A percentile compares a stretch with the other conserved stretches of the same genome.
Conservation (phyloP, 64 coral and sea anemone genomes). For the Actinia tenebrosa region DNA sequence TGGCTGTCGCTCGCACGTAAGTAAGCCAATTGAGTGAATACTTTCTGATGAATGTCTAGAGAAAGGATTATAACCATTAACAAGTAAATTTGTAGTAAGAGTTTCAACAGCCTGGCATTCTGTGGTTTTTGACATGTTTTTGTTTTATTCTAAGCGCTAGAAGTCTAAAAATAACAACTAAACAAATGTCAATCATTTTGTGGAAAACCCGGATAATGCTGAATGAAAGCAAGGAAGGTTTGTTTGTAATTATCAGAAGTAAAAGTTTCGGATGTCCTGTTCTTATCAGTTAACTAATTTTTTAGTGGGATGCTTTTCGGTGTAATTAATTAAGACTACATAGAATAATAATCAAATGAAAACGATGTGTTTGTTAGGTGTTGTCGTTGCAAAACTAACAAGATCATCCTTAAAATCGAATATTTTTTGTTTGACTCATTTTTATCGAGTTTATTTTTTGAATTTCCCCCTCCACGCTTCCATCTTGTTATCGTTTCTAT, state of each 20-base stretch:
- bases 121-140: background rate
- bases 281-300: background rate
- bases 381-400: background rate
- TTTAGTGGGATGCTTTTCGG: background rate
- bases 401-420: background rate
- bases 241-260: background rate
- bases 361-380: background rate
- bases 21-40: background rate
- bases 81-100: background rate
- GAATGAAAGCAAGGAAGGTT: background rate
- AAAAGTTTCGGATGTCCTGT: background rate
- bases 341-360: background rate
- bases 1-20: background rate
- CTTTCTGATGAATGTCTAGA: background rate
- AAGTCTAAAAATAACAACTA: background rate
- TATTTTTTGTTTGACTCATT: background rate
- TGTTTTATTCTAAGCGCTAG: background rate
- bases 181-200: background rate
- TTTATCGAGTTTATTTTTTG: background rate
- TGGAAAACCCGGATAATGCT: background rate
- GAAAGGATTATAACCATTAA: background rate
- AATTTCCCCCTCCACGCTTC: too few relatives aligned
- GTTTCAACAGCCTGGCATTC: background rate
- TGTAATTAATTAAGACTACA: background rate
- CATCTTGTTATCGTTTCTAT: too few relatives aligned